Percentiles rank a stretch among this genome's conserved stretches.
These are phyloP conservation scores for Euzophera pinguis DNA, from an alignment of 2,888 invertebrate genomes.

Conservation along the genomic window DNA sequence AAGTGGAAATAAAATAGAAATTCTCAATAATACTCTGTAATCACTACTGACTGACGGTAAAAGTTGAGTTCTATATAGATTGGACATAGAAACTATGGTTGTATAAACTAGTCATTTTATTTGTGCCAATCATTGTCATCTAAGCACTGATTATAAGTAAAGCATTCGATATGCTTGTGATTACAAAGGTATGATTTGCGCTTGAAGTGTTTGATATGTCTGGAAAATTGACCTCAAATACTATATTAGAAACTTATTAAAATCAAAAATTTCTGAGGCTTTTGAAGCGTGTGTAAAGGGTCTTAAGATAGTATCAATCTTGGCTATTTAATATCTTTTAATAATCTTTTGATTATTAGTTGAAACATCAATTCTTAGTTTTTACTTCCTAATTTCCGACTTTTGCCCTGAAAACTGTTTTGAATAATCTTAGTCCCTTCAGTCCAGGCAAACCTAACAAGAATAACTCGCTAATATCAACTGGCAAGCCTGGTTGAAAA, in stretches of 20 bases:
- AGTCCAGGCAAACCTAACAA: too few species aligned
- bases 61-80: slow-evolving; percentile 16
- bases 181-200: neutral
- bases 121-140: slow-evolving; percentile 1
- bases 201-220: neutral
- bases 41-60: slow-evolving; percentile 19
- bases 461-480: too few species aligned
- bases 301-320: too few species aligned
- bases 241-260: neutral
- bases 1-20: slow-evolving; percentile 29
- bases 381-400: too few species aligned
- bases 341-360: too few species aligned
- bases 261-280: too few species aligned
- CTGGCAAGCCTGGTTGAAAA: too few species aligned
- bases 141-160: neutral
- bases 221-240: neutral
- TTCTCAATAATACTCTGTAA: slow-evolving; percentile 20
- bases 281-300: too few species aligned
- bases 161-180: slow-evolving; percentile 7
- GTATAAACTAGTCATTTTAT: slow-evolving; percentile 1
- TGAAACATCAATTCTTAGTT: too few species aligned
- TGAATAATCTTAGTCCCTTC: too few species aligned
- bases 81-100: neutral
- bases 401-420: too few species aligned
- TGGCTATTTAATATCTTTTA: too few species aligned